Conservation (phyloP, 2,797 vertebrate genomes). For the Propithecus deckenii region DNA sequence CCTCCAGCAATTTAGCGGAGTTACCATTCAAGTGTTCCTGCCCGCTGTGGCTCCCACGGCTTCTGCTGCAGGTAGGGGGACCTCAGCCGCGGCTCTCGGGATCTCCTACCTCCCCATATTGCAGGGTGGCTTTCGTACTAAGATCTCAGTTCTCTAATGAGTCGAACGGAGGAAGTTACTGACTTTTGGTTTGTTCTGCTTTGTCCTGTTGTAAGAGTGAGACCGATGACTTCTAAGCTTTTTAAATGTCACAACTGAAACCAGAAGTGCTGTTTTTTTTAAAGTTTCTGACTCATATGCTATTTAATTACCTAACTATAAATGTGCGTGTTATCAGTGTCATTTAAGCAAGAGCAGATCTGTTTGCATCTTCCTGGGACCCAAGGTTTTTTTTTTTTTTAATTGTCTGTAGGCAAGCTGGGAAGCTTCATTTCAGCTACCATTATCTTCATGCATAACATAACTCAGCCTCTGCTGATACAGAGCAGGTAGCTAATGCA, state of each 20-base stretch:
- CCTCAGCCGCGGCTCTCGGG: background rate
- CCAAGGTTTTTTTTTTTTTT: background rate
- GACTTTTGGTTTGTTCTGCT: background rate
- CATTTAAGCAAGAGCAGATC: conserved; percentile 60
- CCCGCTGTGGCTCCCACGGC: background rate
- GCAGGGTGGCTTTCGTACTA: background rate
- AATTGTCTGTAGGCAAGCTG: conserved; percentile 68
- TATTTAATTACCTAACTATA: conserved; percentile 61
- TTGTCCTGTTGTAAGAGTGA: background rate
- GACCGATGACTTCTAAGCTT: background rate
- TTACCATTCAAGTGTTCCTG: background rate
- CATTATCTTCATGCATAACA: conserved; percentile 72
- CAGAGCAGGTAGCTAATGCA: conserved; percentile 70
- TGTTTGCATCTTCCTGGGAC: conserved; percentile 40
- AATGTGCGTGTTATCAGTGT: conserved; percentile 26
- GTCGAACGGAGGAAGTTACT: background rate
- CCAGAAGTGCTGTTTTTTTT: background rate
- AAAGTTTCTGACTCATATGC: background rate
- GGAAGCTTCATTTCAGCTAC: conserved; percentile 68
- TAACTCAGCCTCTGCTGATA: conserved; percentile 72
- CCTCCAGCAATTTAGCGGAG: background rate
- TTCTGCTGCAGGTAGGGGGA: background rate
- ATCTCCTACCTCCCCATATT: background rate
- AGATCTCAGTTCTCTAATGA: background rate
- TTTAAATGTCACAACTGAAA: background rate